These are phyloP conservation scores for Epizoanthus ramosus DNA, from an alignment of 92 coral and sea anemone species.

Conservation along the genomic window DNA sequence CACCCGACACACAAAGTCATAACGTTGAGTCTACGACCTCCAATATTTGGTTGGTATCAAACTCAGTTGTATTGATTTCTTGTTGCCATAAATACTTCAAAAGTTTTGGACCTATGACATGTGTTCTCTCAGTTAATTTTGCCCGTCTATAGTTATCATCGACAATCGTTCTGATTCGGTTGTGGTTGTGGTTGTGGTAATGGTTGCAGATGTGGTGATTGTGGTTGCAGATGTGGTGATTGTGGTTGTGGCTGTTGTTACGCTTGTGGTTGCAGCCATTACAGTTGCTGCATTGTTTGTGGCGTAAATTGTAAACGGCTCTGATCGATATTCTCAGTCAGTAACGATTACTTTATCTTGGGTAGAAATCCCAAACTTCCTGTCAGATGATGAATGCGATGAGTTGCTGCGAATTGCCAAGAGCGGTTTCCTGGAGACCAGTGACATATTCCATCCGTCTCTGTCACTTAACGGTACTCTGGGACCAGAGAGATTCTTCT, in stretches of 20 bases:
- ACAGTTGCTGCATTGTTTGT: too few relatives aligned
- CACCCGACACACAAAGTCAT: constrained; percentile 48
- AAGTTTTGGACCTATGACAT: too few relatives aligned
- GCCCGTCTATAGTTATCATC: too few relatives aligned
- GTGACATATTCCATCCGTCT: constrained; percentile 66
- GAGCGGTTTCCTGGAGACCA: constrained; percentile 57
- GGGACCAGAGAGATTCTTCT: constrained; percentile 62
- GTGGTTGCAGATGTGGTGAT: too few relatives aligned
- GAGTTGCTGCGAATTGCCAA: constrained; percentile 56
- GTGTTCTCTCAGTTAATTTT: too few relatives aligned
- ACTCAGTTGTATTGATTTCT: background rate
- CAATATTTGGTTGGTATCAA: constrained; percentile 67
- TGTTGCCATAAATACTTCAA: background rate
- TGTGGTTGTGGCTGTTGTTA: too few relatives aligned
- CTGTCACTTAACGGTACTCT: constrained; percentile 43
- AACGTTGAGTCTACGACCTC: constrained; percentile 66
- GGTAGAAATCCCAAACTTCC: constrained; percentile 72
- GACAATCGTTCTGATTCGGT: too few relatives aligned
- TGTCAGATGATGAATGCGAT: constrained; percentile 58
- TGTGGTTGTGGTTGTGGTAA: too few relatives aligned
- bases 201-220: too few relatives aligned
- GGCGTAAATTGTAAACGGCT: too few relatives aligned
- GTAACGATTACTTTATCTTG: background rate
- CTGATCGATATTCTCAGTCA: background rate
- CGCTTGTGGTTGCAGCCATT: background rate